phyloP scores from a whole-genome alignment of 2,888 invertebrate genomes.

The Drosophila monieri region DNA sequence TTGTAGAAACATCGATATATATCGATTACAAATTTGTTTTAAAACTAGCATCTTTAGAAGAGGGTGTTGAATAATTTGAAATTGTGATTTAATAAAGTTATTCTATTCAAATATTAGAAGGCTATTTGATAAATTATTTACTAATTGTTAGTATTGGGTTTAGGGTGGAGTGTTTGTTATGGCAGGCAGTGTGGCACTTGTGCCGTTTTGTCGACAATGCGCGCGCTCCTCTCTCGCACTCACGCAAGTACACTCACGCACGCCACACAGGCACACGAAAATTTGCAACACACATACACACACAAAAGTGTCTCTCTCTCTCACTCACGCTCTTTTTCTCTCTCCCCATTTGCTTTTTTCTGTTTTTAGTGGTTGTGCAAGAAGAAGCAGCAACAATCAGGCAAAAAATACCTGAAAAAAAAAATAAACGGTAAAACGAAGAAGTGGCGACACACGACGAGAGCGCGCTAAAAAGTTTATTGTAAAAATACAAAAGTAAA shows the following conservation, averaged over 20 bases:
- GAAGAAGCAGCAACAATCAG: constrained; percentile 80
- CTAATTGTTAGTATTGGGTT: neutral
- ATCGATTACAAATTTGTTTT: too few species aligned
- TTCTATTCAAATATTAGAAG: too few species aligned
- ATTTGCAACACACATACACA: constrained; percentile 52
- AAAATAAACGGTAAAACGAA: constrained; percentile 82
- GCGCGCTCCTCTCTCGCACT: constrained; percentile 66
- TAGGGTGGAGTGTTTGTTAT: constrained; percentile 44
- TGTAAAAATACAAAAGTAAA: constrained; percentile 73
- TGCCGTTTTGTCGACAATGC: constrained; percentile 76
- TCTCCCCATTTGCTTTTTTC: constrained; percentile 71
- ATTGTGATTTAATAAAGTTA: too few species aligned
- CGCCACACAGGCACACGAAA: constrained; percentile 35
- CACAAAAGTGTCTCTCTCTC: constrained; percentile 27
- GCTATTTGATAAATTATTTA: neutral
- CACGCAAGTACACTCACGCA: constrained; percentile 33
- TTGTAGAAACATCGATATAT: too few species aligned
- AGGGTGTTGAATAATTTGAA: too few species aligned
- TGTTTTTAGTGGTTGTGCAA: constrained; percentile 82
- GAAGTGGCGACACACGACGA: constrained; percentile 72
- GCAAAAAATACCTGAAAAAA: constrained; percentile 78
- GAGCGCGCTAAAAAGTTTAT: constrained; percentile 78
- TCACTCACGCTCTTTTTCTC: constrained; percentile 62
- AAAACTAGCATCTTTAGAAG: too few species aligned
- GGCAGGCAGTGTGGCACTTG: constrained; percentile 68